Base-by-base conservation (phyloP, 2,888 invertebrate species). In the Phytoseiulus persimilis region DNA sequence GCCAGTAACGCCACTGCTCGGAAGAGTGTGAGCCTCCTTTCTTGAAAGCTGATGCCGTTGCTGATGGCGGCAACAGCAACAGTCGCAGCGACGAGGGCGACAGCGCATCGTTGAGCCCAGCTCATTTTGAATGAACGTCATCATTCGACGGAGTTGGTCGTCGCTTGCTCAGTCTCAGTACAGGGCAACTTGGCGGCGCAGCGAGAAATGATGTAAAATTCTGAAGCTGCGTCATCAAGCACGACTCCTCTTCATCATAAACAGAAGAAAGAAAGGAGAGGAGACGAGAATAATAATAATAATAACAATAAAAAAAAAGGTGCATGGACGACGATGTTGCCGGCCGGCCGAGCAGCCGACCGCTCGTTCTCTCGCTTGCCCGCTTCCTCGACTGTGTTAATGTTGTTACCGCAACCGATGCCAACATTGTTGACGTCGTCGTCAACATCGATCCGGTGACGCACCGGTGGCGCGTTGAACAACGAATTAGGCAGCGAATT, bases 61-160 rank as follows among this genome's bases (percentile, higher is more conserved):
- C 83, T 31, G n/a, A 87, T n/a, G 83, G n/a, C 83, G 83, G 83
- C 33, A 28, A 83, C 23, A 33, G 83, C 83, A 83, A 33, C 83
- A 84, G 84, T 31, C 23, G 31, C 84, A n/a, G 87, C 87, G 87
- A 45, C 33, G 32, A 32, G 39, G 39, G 87, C 33, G 83, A 31
- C 83, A 33, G 87, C 87, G 32, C 32, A 33, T 84, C 87, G 87
- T 87, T 45, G 32, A 65, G 18, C 65, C 28, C 18, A 65, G 28
- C 65, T 65, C 65, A 65, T 65, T 65, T 65, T 65, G 65, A 65
- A 65, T 65, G 65, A 65, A 65, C 65, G 65, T 65, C 65, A 65
- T 65, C 65, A 65, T 65, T 65, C 65, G 65, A 65, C 65, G 65
- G 65, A 39, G 39, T 39, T 39, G 39, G 39, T 39, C 39, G 39